phyloP scores from a whole-genome alignment of 2,797 vertebrate genomes.

The Lithobates sylvaticus region DNA sequence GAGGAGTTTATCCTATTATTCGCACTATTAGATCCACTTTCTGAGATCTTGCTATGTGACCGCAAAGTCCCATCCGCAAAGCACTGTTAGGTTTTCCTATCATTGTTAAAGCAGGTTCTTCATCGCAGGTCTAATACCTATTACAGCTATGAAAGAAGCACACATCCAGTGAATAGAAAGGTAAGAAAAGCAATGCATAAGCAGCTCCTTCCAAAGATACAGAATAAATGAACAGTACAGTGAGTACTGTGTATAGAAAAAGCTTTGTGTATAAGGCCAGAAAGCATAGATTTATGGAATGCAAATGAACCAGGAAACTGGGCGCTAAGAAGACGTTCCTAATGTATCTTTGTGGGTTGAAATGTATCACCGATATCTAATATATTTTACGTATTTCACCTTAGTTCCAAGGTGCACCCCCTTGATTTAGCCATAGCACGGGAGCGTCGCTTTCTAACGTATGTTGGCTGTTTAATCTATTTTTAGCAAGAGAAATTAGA shows the following conservation, averaged over 20 bases:
- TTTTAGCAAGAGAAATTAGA: no score
- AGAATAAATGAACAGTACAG: slow-evolving; percentile 35
- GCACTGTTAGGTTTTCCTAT: slow-evolving; percentile 44
- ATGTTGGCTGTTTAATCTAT: background rate
- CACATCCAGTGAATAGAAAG: slow-evolving; percentile 15
- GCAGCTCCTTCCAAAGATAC: slow-evolving; percentile 34
- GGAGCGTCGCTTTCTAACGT: no score
- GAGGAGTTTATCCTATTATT: slow-evolving; percentile 60
- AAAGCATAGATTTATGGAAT: background rate
- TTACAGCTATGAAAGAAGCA: slow-evolving; percentile 52
- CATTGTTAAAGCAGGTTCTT: slow-evolving; percentile 49
- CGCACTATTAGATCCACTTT: slow-evolving; percentile 50
- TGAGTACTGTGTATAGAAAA: slow-evolving; percentile 11
- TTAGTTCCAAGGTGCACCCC: no score
- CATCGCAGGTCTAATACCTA: slow-evolving; percentile 56
- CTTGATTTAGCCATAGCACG: no score
- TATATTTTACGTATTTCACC: no score
- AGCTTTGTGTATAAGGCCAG: slow-evolving; percentile 7
- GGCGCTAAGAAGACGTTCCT: background rate
- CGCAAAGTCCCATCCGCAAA: slow-evolving; percentile 49
- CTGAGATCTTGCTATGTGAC: slow-evolving; percentile 54
- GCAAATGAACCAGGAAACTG: background rate
- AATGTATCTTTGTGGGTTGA: no score
- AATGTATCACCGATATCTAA: no score
- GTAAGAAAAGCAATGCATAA: slow-evolving; percentile 43